Percentiles rank a stretch among this genome's conserved stretches.
Evolutionary conservation across 2,797 vertebrate genomes (phyloP).

Genomic region (Rhabdomys pumilio): DNA sequence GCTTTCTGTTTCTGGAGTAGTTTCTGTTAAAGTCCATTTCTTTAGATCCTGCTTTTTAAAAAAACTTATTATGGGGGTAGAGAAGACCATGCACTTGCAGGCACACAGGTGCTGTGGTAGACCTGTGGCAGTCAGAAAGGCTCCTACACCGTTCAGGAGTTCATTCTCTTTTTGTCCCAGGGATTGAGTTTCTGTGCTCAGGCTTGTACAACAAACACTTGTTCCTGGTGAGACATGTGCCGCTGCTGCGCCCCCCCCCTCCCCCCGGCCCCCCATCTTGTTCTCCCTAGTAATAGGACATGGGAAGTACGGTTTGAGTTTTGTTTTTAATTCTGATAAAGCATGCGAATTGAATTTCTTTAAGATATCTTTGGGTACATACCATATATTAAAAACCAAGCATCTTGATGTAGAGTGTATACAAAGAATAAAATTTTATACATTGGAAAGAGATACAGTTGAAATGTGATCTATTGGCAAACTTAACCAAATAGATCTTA

Average conservation of each 20-base stretch:
- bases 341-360: background rate
- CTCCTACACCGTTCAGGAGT: background rate
- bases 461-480: slow-evolving; percentile 25
- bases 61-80: background rate
- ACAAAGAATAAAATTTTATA: slow-evolving; percentile 56
- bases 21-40: slow-evolving; percentile 53
- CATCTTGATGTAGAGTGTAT: background rate
- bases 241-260: no score
- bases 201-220: background rate
- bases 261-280: background rate
- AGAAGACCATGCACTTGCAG: background rate
- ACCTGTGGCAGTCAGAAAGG: background rate
- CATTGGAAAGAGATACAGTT: slow-evolving; percentile 47
- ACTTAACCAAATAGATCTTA: slow-evolving; percentile 43
- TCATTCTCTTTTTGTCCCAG: background rate
- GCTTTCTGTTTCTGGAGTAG: slow-evolving; percentile 39
- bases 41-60: slow-evolving; percentile 12
- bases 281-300: slow-evolving; percentile 47
- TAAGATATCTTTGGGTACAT: slow-evolving; percentile 35
- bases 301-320: slow-evolving; percentile 15
- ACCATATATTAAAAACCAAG: slow-evolving; percentile 45
- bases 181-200: background rate
- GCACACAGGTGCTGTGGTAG: background rate
- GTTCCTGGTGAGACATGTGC: background rate
- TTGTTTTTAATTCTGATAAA: background rate